Evolutionary conservation across 2,888 invertebrate genomes (phyloP), one percentile per base, ranked within the genome.

Genomic region (Brachyptera risi): DNA sequence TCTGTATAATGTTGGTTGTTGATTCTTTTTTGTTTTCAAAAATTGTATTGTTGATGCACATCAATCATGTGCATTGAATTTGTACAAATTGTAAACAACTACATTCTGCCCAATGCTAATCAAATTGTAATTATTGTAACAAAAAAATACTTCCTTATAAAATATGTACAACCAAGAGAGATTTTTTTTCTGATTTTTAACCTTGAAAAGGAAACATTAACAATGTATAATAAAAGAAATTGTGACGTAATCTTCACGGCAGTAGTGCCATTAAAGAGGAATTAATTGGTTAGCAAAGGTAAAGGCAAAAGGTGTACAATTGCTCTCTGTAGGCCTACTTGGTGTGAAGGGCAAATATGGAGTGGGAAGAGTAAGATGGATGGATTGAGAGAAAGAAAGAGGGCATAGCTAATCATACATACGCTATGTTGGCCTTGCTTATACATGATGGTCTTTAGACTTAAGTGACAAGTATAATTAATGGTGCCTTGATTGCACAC

Each of bases 401-500:
- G 31, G 58, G 44, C 58, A 58, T 23, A 58, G 26, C 42, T 58
- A 58, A 58, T 57, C 57, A 57, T 57, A 57, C 57, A 38, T 26
- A 44, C 57, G 24, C 42, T 40, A 42, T 49, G 27, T 50, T 58
- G 49, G 42, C 60, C 58, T 58, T 59, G 58, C 56, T 24, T 26
- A 23, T 19, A 40, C 31, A 21, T 50, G 56, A 37, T 56, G 56
- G 35, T 56, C 37, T 38, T 11, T 21, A 42, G 58, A 57, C 54
- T 35, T 51, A 61, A 63, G 63, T 65, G 65, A 65, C 65, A 65
- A 61, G 63, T 57, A 58, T 65, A 65, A 65, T 65, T 65, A 65
- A 65, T 65, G 65, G 58, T 63, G 51, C 59, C 65, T 65, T 63
- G 64, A 64, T 65, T 65, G 62, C 64, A 56, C 59, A 38, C 57